Evolutionary conservation across 2,888 invertebrate species (phyloP).

Genomic region (Drosophila helvetica): DNA sequence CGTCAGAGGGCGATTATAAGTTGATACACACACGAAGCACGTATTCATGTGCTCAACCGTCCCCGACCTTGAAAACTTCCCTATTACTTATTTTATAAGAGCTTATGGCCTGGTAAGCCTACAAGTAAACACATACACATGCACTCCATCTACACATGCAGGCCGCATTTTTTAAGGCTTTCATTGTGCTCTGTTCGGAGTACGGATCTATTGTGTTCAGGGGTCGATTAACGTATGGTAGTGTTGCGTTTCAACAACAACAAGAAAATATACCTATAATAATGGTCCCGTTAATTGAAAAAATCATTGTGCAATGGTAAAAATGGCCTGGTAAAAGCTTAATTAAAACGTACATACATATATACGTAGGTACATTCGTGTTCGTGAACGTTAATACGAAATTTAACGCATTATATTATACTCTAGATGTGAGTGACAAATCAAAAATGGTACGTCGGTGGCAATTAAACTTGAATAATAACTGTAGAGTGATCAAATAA

Average conservation of each 20-base stretch:
- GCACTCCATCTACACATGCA: slow-evolving; percentile 29
- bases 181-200: slow-evolving; percentile 48
- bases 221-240: slow-evolving; percentile 43
- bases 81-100: slow-evolving; percentile 52
- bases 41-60: slow-evolving; percentile 30
- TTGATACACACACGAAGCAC: slow-evolving; percentile 18
- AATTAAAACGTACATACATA: slow-evolving; percentile 24
- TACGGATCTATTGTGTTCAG: slow-evolving; percentile 49
- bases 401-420: slow-evolving; percentile 10
- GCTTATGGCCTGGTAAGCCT: slow-evolving; percentile 40
- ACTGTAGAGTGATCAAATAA: neutral
- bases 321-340: slow-evolving; percentile 20
- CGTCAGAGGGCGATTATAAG: slow-evolving; percentile 22
- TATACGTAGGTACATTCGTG: neutral
- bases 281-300: slow-evolving; percentile 56
- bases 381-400: slow-evolving; percentile 12
- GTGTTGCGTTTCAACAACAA: slow-evolving; percentile 54
- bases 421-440: slow-evolving; percentile 24
- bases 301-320: slow-evolving; percentile 35
- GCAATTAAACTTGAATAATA: neutral
- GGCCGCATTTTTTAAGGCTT: slow-evolving; percentile 41
- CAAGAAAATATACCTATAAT: slow-evolving; percentile 10
- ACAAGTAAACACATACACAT: slow-evolving; percentile 47
- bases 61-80: slow-evolving; percentile 69
- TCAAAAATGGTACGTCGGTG: slow-evolving; percentile 17